A percentile compares a stretch with the other conserved stretches of the same genome.
Conservation (phyloP, 1,140 invertebrate genomes). For the Hyles vespertilio region DNA sequence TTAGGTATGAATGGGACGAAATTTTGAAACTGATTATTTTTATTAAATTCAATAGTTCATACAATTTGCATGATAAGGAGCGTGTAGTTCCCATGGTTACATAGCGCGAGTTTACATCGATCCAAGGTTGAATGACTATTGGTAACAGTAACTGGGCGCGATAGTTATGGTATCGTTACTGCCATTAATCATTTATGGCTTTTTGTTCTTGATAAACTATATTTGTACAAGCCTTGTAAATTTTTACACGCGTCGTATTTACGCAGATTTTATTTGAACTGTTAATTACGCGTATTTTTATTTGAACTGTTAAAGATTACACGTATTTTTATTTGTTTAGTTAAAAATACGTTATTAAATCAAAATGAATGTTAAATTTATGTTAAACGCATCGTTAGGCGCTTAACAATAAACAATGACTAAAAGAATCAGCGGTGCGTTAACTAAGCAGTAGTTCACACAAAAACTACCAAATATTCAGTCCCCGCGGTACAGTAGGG, state of each 20-base stretch:
- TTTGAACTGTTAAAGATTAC: too few species aligned
- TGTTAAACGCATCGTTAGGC: constrained; percentile 5
- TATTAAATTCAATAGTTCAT: not conserved
- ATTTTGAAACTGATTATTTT: not conserved
- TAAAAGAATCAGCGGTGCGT: constrained; percentile 33
- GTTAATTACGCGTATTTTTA: too few species aligned
- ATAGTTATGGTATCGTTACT: constrained; percentile 10
- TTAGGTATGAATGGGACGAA: constrained; percentile 4
- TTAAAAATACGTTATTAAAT: too few species aligned
- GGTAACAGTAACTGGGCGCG: constrained; percentile 1
- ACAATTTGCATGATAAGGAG: too few species aligned
- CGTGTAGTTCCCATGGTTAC: not conserved
- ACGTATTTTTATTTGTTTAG: too few species aligned
- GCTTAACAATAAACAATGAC: constrained; percentile 29
- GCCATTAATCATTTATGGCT: constrained; percentile 17
- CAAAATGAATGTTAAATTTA: too few species aligned
- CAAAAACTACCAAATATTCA: constrained; percentile 39
- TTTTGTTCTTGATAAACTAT: constrained; percentile 9
- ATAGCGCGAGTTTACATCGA: not conserved
- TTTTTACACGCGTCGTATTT: too few species aligned
- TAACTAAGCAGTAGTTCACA: constrained; percentile 42
- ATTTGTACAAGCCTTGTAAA: too few species aligned
- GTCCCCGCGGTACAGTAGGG: constrained; percentile 28
- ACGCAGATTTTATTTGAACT: too few species aligned
- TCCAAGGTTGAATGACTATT: constrained; percentile 8